A percentile compares a stretch with the other conserved stretches of the same genome.
These are phyloP conservation scores for Hypolimnas misippus DNA, from an alignment of 2,888 invertebrate species.

Conservation along the genomic window DNA sequence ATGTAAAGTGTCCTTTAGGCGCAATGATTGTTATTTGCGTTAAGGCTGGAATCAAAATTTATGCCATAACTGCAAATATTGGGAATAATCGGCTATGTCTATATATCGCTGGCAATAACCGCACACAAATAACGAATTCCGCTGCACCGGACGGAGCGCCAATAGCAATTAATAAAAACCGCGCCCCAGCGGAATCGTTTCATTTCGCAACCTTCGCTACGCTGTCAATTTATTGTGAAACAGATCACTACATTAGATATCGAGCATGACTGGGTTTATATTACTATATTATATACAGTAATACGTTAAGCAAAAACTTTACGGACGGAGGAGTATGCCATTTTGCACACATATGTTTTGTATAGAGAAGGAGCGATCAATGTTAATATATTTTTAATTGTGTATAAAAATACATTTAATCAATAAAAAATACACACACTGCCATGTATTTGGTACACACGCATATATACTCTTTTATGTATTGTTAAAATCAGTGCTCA, in stretches of 20 bases:
- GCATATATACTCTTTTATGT: too few species aligned
- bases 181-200: conserved; percentile 18
- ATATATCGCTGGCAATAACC: not conserved
- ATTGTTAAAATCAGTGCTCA: too few species aligned
- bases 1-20: not conserved
- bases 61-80: not conserved
- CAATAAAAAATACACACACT: too few species aligned
- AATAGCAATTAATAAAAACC: conserved; percentile 29
- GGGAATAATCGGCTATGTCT: not conserved
- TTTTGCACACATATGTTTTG: too few species aligned
- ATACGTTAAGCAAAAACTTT: too few species aligned
- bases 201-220: conserved; percentile 17
- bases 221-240: conserved; percentile 1
- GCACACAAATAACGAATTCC: conserved; percentile 12
- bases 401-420: too few species aligned
- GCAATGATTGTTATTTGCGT: not conserved
- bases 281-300: too few species aligned
- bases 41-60: not conserved
- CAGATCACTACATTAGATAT: conserved; percentile 4
- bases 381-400: too few species aligned
- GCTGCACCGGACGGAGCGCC: conserved; percentile 18
- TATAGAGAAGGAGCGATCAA: too few species aligned
- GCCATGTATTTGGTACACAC: too few species aligned
- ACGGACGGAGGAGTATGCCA: too few species aligned
- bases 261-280: too few species aligned